Evolutionary conservation across 1,140 invertebrate genomes (phyloP).

Genomic region (Magallana angulata): DNA sequence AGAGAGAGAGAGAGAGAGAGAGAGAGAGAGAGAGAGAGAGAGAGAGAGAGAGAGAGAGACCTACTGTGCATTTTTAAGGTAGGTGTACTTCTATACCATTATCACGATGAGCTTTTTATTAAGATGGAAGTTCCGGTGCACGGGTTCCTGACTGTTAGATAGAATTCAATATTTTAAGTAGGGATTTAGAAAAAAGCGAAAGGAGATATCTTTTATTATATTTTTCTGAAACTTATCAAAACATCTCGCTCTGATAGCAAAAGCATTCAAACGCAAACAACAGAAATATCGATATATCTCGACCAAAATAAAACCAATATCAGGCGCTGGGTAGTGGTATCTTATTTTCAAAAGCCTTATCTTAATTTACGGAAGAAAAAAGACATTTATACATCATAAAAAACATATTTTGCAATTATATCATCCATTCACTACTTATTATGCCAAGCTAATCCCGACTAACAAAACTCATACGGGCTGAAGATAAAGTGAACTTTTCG

Average conservation of each 20-base stretch:
- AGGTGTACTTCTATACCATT: too few species aligned
- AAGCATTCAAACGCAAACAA: not conserved
- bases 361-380: not conserved
- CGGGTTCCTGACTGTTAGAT: not conserved
- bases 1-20: slow-evolving; percentile 17
- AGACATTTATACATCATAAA: not conserved
- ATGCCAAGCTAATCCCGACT: not conserved
- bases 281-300: not conserved
- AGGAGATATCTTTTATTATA: not conserved
- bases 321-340: not conserved
- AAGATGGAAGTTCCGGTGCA: too few species aligned
- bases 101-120: too few species aligned
- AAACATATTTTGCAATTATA: slow-evolving; percentile 15
- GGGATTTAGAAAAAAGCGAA: not conserved
- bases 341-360: not conserved
- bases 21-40: not conserved
- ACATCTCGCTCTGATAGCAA: not conserved
- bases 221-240: not conserved
- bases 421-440: too few species aligned
- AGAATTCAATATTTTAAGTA: not conserved
- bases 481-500: not conserved
- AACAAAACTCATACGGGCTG: not conserved
- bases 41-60: too few species aligned
- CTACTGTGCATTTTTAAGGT: too few species aligned
- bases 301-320: not conserved